These are phyloP conservation scores for Bicyclus anynana DNA, from an alignment of 1,140 invertebrate genomes.

Conservation along the genomic window DNA sequence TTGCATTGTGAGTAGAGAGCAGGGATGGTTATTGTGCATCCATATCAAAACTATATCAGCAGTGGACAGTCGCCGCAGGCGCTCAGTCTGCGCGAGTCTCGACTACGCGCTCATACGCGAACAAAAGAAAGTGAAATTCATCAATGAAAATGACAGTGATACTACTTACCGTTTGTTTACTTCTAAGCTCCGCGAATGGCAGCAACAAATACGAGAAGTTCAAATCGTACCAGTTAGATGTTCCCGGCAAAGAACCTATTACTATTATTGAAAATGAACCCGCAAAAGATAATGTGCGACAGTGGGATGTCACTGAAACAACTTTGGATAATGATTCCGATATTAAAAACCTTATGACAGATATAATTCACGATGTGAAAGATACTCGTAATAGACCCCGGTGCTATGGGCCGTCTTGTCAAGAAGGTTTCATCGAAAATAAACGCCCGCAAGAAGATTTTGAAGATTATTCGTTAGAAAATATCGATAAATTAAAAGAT, in stretches of 20 bases:
- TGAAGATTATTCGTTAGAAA: constrained; percentile 77
- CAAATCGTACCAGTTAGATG: constrained; percentile 68
- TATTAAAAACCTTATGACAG: constrained; percentile 69
- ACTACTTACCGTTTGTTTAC: constrained; percentile 44
- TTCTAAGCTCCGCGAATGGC: constrained; percentile 37
- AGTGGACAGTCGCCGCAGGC: constrained; percentile 36
- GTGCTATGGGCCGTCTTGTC: constrained; percentile 72
- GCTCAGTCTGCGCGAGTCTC: constrained; percentile 61
- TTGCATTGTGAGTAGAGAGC: constrained; percentile 57
- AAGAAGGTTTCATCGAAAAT: constrained; percentile 53
- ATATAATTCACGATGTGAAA: constrained; percentile 54
- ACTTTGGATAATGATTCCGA: constrained; percentile 48
- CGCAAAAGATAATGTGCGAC: constrained; percentile 18
- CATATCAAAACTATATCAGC: constrained; percentile 73
- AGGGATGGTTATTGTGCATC: constrained; percentile 67
- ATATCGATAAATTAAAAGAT: constrained; percentile 78
- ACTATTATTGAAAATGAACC: constrained; percentile 73
- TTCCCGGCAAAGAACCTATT: constrained; percentile 76
- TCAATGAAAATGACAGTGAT: constrained; percentile 63
- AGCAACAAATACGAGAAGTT: constrained; percentile 52
- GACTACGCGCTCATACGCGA: constrained; percentile 52
- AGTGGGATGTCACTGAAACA: constrained; percentile 38
- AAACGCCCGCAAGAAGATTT: constrained; percentile 72
- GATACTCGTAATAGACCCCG: constrained; percentile 48
- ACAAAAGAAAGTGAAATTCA: constrained; percentile 60